Conservation (phyloP, 1,140 invertebrate species). For the Cyphomyrmex costatus region DNA sequence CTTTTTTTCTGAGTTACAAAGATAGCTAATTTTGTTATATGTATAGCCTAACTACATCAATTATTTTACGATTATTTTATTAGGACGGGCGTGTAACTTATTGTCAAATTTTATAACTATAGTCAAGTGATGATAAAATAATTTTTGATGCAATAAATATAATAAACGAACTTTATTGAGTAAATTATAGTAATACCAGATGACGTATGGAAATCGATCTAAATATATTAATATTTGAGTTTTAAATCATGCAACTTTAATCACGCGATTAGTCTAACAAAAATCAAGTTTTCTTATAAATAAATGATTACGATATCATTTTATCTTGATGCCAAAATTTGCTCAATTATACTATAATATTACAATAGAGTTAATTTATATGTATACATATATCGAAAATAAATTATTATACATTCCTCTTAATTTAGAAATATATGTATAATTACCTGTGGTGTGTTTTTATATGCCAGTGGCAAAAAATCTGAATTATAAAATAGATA, state of each 20-base stretch:
- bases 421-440: too few species aligned
- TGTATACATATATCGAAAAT: conserved; percentile 6
- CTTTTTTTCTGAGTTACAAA: neutral
- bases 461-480: too few species aligned
- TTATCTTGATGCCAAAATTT: neutral
- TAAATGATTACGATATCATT: neutral
- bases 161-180: neutral
- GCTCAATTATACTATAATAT: neutral
- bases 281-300: neutral
- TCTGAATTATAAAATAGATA: too few species aligned
- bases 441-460: too few species aligned
- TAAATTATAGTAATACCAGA: neutral
- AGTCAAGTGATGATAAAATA: too few species aligned
- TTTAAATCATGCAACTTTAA: neutral
- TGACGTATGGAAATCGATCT: neutral
- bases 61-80: conserved; percentile 7
- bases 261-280: neutral
- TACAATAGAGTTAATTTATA: neutral
- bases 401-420: neutral
- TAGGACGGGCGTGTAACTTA: neutral
- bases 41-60: neutral
- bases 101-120: too few species aligned
- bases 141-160: too few species aligned
- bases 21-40: neutral
- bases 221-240: neutral